Conservation (phyloP, 2,888 invertebrate genomes). For the Cheiracanthium punctorium region DNA sequence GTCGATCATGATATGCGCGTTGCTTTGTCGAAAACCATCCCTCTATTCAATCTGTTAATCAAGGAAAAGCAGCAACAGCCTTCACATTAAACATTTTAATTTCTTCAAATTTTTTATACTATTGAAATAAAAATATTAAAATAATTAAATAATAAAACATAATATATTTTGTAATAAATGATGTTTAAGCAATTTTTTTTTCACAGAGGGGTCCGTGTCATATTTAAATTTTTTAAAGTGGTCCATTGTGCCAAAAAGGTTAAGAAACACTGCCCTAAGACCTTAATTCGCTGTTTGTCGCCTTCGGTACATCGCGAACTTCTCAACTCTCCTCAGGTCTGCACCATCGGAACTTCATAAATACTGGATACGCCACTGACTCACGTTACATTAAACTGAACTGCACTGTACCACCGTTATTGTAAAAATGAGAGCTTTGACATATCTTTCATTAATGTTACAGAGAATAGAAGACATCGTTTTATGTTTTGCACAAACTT, state of each 20-base stretch:
- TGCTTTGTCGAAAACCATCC: slow-evolving; percentile 52
- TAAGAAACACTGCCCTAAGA: slow-evolving; percentile 50
- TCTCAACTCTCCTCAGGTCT: too few species aligned
- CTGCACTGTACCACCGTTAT: too few species aligned
- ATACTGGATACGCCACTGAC: too few species aligned
- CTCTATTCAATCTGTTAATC: slow-evolving; percentile 45
- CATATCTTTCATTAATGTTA: too few species aligned
- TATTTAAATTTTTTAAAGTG: slow-evolving; percentile 51
- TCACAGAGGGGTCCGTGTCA: slow-evolving; percentile 47
- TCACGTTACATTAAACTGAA: too few species aligned
- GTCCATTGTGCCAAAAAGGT: slow-evolving; percentile 55
- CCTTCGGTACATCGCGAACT: too few species aligned
- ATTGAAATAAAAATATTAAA: too few species aligned
- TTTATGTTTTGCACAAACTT: too few species aligned
- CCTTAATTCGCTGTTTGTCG: too few species aligned
- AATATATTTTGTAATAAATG: slow-evolving; percentile 5
- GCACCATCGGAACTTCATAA: too few species aligned
- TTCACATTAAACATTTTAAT: slow-evolving; percentile 46
- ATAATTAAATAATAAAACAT: slow-evolving; percentile 1
- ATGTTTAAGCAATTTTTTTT: slow-evolving; percentile 38
- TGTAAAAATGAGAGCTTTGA: too few species aligned
- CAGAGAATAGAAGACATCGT: too few species aligned
- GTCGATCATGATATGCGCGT: slow-evolving; percentile 45
- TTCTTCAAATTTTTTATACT: slow-evolving; percentile 51
- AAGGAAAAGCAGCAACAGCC: slow-evolving; percentile 49